A percentile compares a stretch with the other conserved stretches of the same genome.
Evolutionary conservation across 2,113 vertebrate genomes (phyloP).

Genomic region (Talpa occidentalis): DNA sequence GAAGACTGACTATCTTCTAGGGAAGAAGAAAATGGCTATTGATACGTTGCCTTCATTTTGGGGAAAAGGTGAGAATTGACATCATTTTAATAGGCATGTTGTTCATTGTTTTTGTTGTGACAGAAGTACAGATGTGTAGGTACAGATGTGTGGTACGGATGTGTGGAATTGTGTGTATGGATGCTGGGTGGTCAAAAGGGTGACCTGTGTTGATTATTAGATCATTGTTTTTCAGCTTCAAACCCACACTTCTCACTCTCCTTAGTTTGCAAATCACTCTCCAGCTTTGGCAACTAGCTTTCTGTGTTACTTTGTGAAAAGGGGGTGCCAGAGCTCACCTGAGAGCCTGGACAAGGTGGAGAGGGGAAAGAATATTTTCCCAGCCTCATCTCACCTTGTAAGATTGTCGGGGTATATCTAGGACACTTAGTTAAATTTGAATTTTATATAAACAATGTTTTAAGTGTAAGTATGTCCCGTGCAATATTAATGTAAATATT

Average conservation of each 20-base stretch:
- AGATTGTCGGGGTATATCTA: neutral
- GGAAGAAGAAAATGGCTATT: neutral
- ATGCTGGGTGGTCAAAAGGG: neutral
- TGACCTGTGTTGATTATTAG: neutral
- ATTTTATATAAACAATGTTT: slow-evolving; percentile 44
- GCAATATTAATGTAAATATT: neutral
- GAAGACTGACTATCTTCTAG: neutral
- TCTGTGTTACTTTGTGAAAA: neutral
- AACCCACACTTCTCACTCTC: neutral
- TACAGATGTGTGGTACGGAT: neutral
- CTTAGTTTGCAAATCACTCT: neutral
- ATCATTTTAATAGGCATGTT: slow-evolving; percentile 22
- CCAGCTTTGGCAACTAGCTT: neutral
- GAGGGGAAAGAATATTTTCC: too few relatives aligned
- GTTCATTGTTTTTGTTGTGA: slow-evolving; percentile 13
- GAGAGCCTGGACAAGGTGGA: neutral
- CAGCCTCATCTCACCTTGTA: neutral
- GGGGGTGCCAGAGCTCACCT: neutral
- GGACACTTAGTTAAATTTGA: neutral
- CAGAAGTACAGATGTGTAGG: neutral
- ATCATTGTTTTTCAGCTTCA: neutral
- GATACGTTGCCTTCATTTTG: neutral
- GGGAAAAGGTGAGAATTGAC: neutral
- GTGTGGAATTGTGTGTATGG: neutral
- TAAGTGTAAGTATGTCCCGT: neutral